Base-by-base conservation (phyloP, 2,113 vertebrate genomes). In the Hippocampus zosterae region DNA sequence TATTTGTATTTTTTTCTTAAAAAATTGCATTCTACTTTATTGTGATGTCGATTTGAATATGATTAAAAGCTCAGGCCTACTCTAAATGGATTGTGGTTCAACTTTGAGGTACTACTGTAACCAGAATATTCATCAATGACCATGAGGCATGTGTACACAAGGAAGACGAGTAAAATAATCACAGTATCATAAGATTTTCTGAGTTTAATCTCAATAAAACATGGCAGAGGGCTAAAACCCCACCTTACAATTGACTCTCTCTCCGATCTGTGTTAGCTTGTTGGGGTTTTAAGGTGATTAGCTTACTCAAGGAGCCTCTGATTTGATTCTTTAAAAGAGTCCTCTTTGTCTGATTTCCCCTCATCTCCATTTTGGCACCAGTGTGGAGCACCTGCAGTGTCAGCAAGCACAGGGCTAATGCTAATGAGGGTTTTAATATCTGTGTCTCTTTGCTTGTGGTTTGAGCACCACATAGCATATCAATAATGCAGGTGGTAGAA, bases 351-450 rank as follows among this genome's bases (percentile, higher is more conserved):
- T 80, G 67, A 69, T 81, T 70, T 75, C 37, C 65, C 67, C 67
- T 68, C 68, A 18, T 74, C 77, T 79, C 72, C 69, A 74, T 64
- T 82, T 70, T 89, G 88, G 84, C 86, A 82, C 56, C 75, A 79
- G 71, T 61, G 8, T 65, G 67, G 69, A 82, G 86, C 90, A 90
- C 85, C 90, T 90, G 90, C 86, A 79, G 83, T 33, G 60, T 68
- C 67, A 59, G 77, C 75, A 71, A 79, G 63, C 75, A 77, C 70
- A 73, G 52, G 75, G 74, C 81, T 83, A 67, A 83, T 89, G 85
- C 86, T 86, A 85, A 89, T 88, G 70, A 88, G 72, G 52, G 57
- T 64, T 48, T 67, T 71, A 12, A 72, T 76, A 84, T 89, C 82
- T 85, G 87, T 86, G 80, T 37, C 70, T 74, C 79, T 84, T 80